Base-by-base conservation (phyloP, 30 jellyfish, hydroid and myxozoan species). In the Haliclystus octoradiatus region DNA sequence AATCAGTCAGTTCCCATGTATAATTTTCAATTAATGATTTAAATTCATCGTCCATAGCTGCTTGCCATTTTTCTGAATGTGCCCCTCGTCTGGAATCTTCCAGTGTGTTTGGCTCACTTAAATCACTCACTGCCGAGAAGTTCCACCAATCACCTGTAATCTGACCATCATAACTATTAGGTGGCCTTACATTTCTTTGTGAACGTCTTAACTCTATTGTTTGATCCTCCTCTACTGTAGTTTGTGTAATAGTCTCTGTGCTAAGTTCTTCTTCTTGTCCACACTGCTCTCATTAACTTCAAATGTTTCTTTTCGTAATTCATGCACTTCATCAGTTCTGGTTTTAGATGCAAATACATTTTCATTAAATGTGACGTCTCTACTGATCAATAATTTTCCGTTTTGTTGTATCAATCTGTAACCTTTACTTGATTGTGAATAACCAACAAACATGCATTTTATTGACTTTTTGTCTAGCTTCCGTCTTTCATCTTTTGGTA, bases 321-420 rank as follows among this genome's bases (percentile, higher is more conserved):
- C n/a, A n/a, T n/a, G n/a, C n/a, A n/a, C n/a, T n/a, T n/a, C n/a
- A n/a, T n/a, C n/a, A n/a, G n/a, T n/a, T n/a, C n/a, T n/a, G n/a
- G n/a, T n/a, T n/a, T n/a, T n/a, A n/a, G n/a, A n/a, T n/a, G n/a
- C n/a, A n/a, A n/a, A n/a, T n/a, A n/a, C n/a, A n/a, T n/a, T 68
- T 33, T 75, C 80, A 24, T 64, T 79, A 76, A 76, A 76, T 27
- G 49, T 52, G 32, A 76, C 79, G 47, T 76, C 79, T 76, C 88
- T 65, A 74, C 88, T 76, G 2, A 68, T 63, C 34, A 64, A 28
- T 50, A 64, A 28, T 50, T 65, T 50, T 29, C 62, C 51, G 30
- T 66, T 23, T 24, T 53, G 1, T 28, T 2, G 19, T 49, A 52
- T 26, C 2, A 66, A 68, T 31, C 60, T 76, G 57, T 66, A 76